Evolutionary conservation across 2,113 vertebrate species (phyloP), one percentile per base, ranked within the genome.

Genomic region (Lepidothrix coronata): DNA sequence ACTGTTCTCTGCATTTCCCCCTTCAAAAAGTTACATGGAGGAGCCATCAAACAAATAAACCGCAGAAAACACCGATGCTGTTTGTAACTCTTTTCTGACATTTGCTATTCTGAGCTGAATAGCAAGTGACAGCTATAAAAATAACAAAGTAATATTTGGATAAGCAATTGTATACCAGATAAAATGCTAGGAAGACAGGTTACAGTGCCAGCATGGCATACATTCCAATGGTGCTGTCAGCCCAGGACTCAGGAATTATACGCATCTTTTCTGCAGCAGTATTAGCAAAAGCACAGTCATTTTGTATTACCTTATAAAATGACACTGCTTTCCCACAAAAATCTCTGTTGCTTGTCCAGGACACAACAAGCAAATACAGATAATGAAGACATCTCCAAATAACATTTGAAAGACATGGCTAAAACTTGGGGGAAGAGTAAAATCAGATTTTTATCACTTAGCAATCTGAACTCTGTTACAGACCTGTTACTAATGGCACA

Each of bases 1-100:
- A 13, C 9, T 44, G 33, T 22, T 39, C 39, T 43, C 39, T 33
- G 0, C 3, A 49, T 15, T 54, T 68, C 22, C 28, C 76, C 44
- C 57, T 94, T 54, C 20, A 14, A 81, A 63, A 0, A 33, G 39
- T 12, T 46, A 41, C 5, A n/a, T 11, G 35, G 72, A 83, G 20
- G 5, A 84, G 5, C 27, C 61, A 77, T 22, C 79, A 57, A 65
- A 75, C 39, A 59, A 52, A 82, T 3, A 39, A 41, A 55, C 11
- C 4, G 0, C 65, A 44, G 51, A 65, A 85, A 89, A 81, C 2
- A 1, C 5, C 5, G 2, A 24, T 57, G 74, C 24, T 72, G 48
- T 48, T 87, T 65, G 37, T 9, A 77, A 92, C 68, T 67, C 44
- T 70, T 35, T 79, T 68, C 65, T 92, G 95, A 71, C 72, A 72